phyloP scores from a whole-genome alignment of 2,888 invertebrate genomes.

The Argyresthia albistria region DNA sequence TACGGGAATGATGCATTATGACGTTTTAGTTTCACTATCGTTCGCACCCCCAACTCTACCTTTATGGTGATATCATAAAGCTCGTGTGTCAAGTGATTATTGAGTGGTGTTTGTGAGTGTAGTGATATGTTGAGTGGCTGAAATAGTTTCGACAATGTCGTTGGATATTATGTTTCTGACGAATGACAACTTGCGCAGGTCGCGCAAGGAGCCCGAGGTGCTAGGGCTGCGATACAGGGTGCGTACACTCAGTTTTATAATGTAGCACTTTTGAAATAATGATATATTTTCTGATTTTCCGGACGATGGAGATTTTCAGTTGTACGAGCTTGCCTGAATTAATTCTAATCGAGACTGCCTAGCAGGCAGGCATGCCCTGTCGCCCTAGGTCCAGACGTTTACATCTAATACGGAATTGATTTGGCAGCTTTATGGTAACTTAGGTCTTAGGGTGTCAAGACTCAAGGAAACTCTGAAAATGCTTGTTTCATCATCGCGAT shows the following conservation, averaged over 20 bases:
- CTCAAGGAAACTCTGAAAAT: no score
- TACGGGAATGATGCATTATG: slow-evolving; percentile 61
- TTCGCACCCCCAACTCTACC: slow-evolving; percentile 18
- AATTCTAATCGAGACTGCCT: no score
- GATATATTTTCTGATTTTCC: no score
- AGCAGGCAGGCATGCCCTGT: no score
- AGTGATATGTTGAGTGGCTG: slow-evolving; percentile 16
- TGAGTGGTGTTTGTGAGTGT: slow-evolving; percentile 15
- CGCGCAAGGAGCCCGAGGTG: slow-evolving; percentile 60
- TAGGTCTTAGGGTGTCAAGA: no score
- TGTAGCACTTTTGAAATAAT: no score
- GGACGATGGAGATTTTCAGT: no score
- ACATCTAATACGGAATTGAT: no score
- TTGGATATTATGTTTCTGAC: slow-evolving; percentile 70
- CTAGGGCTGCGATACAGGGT: slow-evolving; percentile 66
- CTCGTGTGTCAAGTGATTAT: not conserved
- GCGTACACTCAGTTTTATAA: slow-evolving; percentile 9
- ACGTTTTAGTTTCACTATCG: slow-evolving; percentile 29
- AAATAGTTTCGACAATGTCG: slow-evolving; percentile 35
- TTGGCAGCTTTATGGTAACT: no score
- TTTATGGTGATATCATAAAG: slow-evolving; percentile 24
- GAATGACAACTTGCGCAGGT: slow-evolving; percentile 61
- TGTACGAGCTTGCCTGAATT: no score
- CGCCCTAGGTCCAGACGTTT: no score
- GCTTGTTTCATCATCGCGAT: no score